Evolutionary conservation across 2,797 vertebrate genomes (phyloP).

Genomic region (Picus viridis): DNA sequence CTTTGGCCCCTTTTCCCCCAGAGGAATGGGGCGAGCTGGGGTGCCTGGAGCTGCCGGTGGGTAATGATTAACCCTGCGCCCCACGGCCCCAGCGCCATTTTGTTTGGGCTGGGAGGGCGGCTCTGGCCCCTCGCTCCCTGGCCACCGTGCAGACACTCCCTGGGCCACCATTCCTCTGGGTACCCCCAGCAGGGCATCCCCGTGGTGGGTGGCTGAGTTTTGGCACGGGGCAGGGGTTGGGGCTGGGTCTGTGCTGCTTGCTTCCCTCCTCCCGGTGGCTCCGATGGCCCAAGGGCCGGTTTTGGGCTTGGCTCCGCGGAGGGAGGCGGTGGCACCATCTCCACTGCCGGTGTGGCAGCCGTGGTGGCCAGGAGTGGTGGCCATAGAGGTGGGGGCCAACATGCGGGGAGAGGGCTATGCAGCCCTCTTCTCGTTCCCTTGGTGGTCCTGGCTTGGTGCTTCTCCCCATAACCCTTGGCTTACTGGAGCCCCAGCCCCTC

Average conservation of each 20-base stretch:
- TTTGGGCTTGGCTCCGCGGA: background rate
- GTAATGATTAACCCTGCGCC: slow-evolving; percentile 60
- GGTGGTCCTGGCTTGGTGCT: fast-evolving
- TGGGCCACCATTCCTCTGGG: fast-evolving
- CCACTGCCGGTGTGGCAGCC: fast-evolving
- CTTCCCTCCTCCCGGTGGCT: fast-evolving
- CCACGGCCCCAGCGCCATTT: slow-evolving; percentile 61
- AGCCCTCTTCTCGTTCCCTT: fast-evolving
- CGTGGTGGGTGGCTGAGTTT: fast-evolving
- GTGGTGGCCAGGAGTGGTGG: fast-evolving
- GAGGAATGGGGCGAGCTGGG: background rate
- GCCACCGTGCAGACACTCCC: fast-evolving
- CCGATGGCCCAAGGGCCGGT: background rate
- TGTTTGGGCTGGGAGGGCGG: background rate
- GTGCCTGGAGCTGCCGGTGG: background rate
- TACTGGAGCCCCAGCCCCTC: background rate
- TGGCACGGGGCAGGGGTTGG: fast-evolving
- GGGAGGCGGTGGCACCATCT: background rate
- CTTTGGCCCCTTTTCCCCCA: fast-evolving
- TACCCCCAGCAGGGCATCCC: fast-evolving
- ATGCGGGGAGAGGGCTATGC: background rate
- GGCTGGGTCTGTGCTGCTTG: fast-evolving
- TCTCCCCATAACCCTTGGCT: fast-evolving
- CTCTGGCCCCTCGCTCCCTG: fast-evolving
- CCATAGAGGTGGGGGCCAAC: fast-evolving